Evolutionary conservation across 2,888 invertebrate species (phyloP).

Genomic region (Andrena fulva): DNA sequence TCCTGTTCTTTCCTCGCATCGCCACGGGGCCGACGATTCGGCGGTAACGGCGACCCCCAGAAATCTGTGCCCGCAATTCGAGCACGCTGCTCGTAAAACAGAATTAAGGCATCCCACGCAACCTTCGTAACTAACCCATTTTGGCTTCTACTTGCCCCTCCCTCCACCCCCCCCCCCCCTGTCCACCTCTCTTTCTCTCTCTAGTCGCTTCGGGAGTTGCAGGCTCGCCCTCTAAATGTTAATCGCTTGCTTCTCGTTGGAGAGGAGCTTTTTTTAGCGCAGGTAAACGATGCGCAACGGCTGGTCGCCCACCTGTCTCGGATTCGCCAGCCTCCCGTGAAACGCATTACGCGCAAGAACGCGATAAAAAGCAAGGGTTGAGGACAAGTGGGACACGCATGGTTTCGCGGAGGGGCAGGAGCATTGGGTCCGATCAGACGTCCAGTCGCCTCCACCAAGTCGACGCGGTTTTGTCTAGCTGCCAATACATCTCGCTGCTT

Average conservation of each 20-base stretch:
- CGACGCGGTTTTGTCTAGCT: not conserved
- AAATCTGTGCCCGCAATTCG: slow-evolving; percentile 33
- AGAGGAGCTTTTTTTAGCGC: not conserved
- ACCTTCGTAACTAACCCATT: not conserved
- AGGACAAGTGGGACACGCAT: no score
- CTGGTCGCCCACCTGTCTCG: not conserved
- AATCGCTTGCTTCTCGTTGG: not conserved
- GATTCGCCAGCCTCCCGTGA: not conserved
- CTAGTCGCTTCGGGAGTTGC: not conserved
- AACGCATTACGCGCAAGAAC: not conserved
- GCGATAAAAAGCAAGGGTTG: not conserved
- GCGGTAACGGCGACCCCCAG: slow-evolving; percentile 8
- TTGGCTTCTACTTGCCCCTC: not conserved
- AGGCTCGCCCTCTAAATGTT: not conserved
- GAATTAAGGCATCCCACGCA: slow-evolving; percentile 37
- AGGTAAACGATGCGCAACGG: not conserved
- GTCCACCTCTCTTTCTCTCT: not conserved
- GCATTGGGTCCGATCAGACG: not conserved
- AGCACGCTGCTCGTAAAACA: slow-evolving; percentile 39
- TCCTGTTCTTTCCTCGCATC: not conserved
- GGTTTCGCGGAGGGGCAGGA: not conserved
- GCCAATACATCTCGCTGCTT: not conserved
- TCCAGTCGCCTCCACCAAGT: not conserved
- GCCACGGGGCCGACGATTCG: not conserved
- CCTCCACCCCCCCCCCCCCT: not conserved